Evolutionary conservation across 2,888 invertebrate genomes (phyloP), one percentile per base, ranked within the genome.

Genomic region (Petrolisthes cinctipes): DNA sequence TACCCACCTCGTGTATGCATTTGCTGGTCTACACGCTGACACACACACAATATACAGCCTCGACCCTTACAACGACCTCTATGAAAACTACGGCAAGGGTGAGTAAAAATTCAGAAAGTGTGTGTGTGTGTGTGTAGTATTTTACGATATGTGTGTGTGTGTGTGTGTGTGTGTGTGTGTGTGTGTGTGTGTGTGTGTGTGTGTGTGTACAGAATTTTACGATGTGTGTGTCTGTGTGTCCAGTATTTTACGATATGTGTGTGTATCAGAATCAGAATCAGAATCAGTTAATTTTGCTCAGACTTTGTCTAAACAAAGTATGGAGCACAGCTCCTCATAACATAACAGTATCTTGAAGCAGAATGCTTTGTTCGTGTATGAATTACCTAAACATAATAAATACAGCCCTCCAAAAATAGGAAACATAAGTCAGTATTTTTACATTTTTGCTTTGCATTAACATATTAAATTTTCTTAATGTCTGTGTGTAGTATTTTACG

Each of bases 1-100:
- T 92, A 96, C 96, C 0, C 96, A 97, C 92, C 86, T 96, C 78
- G 94, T 96, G 17, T 97, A 96, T 92, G 93, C 95, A 0, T 97
- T 97, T 92, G 94, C 95, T 56, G 96, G 96, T 0, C 93, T 96
- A 11, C 92, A 94, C 71, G 87, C 92, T 0, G 92, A 93, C 73
- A 95, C 73, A 5, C 56, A 95, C 76, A 83, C 75, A 1, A 93
- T 89, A 88, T 92, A 92, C 37, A 93, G 92, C 93, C 68, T 86
- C 4, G 86, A 86, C 68, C 86, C 86, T 7, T 86, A 83, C 68
- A 82, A 86, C 56, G 86, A 86, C 54, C 86, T 86, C 37, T 82
- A 86, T 37, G 78, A 82, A 5, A 86, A 86, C 82, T 86, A 86
- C 78, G 86, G 86, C 17, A 86, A 86, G 76, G 86, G 86, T 86